Evolutionary conservation across 2,888 invertebrate species (phyloP), one percentile per base, ranked within the genome.

Genomic region (Exephanes ischioxanthus): DNA sequence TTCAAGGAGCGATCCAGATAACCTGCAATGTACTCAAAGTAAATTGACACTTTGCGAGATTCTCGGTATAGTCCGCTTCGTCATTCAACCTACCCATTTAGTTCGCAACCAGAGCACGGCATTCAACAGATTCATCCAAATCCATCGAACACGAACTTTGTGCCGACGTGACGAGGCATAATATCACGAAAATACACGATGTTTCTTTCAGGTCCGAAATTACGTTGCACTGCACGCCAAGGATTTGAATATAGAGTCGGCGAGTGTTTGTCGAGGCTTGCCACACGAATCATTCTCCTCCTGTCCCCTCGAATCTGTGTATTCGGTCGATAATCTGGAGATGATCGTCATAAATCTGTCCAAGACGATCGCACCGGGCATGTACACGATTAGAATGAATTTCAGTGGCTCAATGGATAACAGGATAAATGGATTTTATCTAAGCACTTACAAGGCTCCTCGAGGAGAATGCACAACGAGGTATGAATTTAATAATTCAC

Each of bases 391-490:
- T 5, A 84, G 81, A 68, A 89, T 95, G 85, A 91, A 94, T 77
- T 96, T 95, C 87, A 91, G 91, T 51, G 95, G 95, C 0, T 94
- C 91, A 30, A 91, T 95, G 67, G 94, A 94, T 1, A 92, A 94
- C 63, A 94, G 94, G 66, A 95, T 95, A 68, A 94, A 95, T 19
- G 95, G 96, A 26, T 95, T 95, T 86, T 96, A 95, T 90, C 93
- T 95, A 86, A 95, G 95, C 84, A 92, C 94, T 1, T 95, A 96
- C 87, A 87, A 63, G 0, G 89, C 86, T 83, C 51, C 22, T 7
- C 14, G 61, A 26, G 83, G 58, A 58, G 26, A 86, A 66, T 78
- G 63, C 37, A 66, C 71, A 7, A 84, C 11, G 72, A 81, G 81
- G 84, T 83, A 73, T 33, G 4, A 45, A 37, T 26, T 14, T 30